Evolutionary conservation across 1,140 invertebrate genomes (phyloP), one percentile per base, ranked within the genome.

Genomic region (Meloidogyne floridensis): DNA sequence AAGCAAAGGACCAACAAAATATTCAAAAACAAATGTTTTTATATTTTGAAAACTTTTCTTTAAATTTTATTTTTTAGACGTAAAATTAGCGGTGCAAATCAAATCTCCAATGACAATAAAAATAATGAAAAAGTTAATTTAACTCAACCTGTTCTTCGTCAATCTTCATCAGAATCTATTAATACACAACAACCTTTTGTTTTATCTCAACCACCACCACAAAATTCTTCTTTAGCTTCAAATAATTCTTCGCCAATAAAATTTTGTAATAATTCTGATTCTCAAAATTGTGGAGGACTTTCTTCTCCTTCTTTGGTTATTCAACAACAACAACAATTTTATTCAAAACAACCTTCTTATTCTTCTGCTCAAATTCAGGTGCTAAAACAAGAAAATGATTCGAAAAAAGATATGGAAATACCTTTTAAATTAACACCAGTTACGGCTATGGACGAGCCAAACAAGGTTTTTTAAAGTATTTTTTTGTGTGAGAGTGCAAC

Each of bases 351-450:
- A 65, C 59, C 59, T 18, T 59, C 11, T 59, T 65, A 15, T 59
- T 15, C 59, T 7, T 65, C 59, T 65, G 59, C 59, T 65, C 59
- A 65, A 65, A 65, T 65, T n/a, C 59, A 65, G 59, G 42, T 43
- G 54, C 56, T 18, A 18, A 47, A 77, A 79, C 80, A 77, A 42
- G 6, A 74, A 77, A 77, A 69, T 20, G 2, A n/a, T 53, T 69
- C 13, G 43, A 15, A 77, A 77, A 56, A 77, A 56, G 75, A 56
- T 32, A 56, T 13, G 4, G 59, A 65, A 65, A 65, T 47, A 47
- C 4, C 4, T 47, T 47, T 8, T 47, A 47, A 65, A 18, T 5
- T 65, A 6, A 65, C 4, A 65, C 59, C 59, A 65, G n/a, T 65
- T 65, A 65, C 59, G 7, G 59, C 59, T n/a, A n/a, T 6, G 15